Conservation (phyloP, 2,113 vertebrate genomes). For the Clarias magur region DNA sequence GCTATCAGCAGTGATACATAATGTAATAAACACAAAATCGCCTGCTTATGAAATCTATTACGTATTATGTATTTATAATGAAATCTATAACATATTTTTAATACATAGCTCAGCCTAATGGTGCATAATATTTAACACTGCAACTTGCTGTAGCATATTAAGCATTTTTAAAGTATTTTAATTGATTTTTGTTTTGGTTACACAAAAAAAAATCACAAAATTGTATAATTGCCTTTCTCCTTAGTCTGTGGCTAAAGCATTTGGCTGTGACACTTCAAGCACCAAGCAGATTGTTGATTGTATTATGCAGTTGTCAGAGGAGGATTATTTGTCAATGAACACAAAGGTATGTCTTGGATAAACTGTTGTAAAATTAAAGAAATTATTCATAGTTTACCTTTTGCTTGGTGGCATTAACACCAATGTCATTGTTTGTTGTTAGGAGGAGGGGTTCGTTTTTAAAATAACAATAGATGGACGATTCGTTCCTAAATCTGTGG, state of each 20-base stretch:
- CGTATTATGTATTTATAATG: no score
- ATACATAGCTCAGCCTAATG: background rate
- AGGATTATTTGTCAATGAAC: conserved; percentile 30
- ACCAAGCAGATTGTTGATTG: conserved; percentile 66
- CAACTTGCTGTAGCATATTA: background rate
- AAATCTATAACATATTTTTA: no score
- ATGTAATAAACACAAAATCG: no score
- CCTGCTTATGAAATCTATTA: no score
- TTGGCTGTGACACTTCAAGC: conserved; percentile 68
- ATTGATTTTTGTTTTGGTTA: background rate
- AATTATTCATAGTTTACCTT: background rate
- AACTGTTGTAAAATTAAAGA: background rate
- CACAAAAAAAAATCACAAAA: no score
- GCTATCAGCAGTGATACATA: no score
- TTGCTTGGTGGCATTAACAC: background rate
- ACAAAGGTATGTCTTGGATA: conserved; percentile 45
- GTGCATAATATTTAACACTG: background rate
- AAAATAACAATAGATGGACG: conserved; percentile 52
- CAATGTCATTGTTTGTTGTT: background rate
- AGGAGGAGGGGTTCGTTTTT: conserved; percentile 5
- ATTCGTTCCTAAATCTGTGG: conserved; percentile 46
- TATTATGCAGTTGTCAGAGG: conserved; percentile 60
- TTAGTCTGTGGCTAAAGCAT: conserved; percentile 65
- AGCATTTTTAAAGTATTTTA: background rate
- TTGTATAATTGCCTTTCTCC: conserved; percentile 23